Conservation (phyloP, 2,113 vertebrate genomes). For the Oenanthe oenanthe region DNA sequence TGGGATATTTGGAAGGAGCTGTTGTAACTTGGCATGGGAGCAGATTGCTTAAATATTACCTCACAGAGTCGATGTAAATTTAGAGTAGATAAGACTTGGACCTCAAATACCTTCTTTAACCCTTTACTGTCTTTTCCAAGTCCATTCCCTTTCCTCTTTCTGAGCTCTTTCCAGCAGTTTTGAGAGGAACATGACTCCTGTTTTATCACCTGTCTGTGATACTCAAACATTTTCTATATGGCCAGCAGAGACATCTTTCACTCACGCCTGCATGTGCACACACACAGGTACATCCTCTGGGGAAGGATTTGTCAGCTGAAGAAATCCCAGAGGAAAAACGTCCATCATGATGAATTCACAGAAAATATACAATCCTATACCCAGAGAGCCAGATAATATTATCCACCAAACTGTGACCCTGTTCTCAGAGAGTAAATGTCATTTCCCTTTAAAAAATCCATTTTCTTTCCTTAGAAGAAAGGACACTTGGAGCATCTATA, state of each 20-base stretch:
- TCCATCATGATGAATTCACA: background rate
- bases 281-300: background rate
- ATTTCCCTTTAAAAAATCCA: background rate
- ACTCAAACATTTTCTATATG: background rate
- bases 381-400: background rate
- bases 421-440: background rate
- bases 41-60: conserved; percentile 24
- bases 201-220: background rate
- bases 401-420: background rate
- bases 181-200: background rate
- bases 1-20: conserved; percentile 24
- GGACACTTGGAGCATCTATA: background rate
- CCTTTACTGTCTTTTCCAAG: background rate
- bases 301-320: background rate
- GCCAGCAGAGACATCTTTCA: background rate
- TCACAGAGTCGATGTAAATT: background rate
- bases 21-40: background rate
- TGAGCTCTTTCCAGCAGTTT: background rate
- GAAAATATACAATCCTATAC: background rate
- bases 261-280: accelerated
- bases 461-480: background rate
- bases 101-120: background rate
- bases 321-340: background rate
- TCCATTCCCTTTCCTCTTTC: background rate
- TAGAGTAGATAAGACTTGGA: conserved; percentile 7